Evolutionary conservation across 2,797 vertebrate genomes (phyloP), one percentile per base, ranked within the genome.

Genomic region (Melanotaenia pygmaea): DNA sequence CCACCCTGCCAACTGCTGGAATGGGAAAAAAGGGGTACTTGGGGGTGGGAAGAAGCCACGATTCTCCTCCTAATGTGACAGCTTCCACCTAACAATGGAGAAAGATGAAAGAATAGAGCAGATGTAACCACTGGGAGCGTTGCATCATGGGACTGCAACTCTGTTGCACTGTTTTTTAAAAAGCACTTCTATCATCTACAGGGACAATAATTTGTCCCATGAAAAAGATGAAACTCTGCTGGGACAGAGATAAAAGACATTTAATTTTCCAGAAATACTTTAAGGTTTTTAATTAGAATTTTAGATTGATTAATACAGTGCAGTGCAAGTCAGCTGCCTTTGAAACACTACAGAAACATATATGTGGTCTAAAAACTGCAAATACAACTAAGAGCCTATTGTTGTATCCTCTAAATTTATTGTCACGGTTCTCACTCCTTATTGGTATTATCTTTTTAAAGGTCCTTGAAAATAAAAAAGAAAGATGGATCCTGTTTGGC

Each of bases 1-100:
- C 96, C 96, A 96, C 95, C 95, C 96, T 96, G 95, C 96, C 96
- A 96, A 96, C 95, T 96, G 95, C 96, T 95, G 96, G 95, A 95
- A 96, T 94, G 93, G 95, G 94, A 93, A 95, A 95, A 95, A 93
- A 94, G 93, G 94, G 93, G 94, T 94, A 95, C 94, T 94, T 92
- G 93, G 95, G 95, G 96, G 94, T 94, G 94, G 95, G 95, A 95
- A 93, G 94, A 95, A 95, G 95, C 94, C 94, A 94, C 95, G 93
- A 95, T 96, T 96, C 96, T 95, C 95, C 95, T 95, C 96, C 95
- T 95, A 97, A 98, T 96, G 96, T 98, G 97, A 98, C 97, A 97
- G 97, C 95, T 98, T 93, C 95, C 93, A 94, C 95, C 96, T 96
- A 97, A 97, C 96, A 96, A 97, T 96, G 95, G 96, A 90, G 95